Base-by-base conservation (phyloP, 35 echinoderm and acorn worm genomes). In the Ptychodera flava region DNA sequence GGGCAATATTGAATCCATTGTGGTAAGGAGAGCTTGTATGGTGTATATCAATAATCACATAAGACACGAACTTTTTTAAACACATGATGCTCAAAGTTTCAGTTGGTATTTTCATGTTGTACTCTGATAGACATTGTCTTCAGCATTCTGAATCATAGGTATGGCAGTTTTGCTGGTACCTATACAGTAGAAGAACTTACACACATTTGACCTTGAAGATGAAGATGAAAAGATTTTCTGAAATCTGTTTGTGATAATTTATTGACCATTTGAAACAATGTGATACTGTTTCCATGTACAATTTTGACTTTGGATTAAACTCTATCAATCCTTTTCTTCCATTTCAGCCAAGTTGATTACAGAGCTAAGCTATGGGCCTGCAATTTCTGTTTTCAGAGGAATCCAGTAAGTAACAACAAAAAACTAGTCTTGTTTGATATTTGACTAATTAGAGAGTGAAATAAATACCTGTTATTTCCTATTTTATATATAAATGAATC, bases 301-400 rank as follows among this genome's bases (percentile, higher is more conserved):
- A n/a, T n/a, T n/a, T n/a, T n/a, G n/a, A n/a, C n/a, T n/a, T n/a
- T n/a, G n/a, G n/a, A n/a, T n/a, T n/a, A n/a, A n/a, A n/a, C n/a
- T n/a, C n/a, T n/a, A n/a, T n/a, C n/a, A n/a, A 84, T 33, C 79
- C 14, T 37, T 85, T 1, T 35, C 84, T 87, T 31, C 93, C 77
- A 82, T 53, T 79, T 45, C 90, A 97, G 95, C 77, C 95, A 97
- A 93, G 92, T 97, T 77, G 95, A 97, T 53, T 97, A 93, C 87
- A 97, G 90, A 87, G 95, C 95, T 31, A 97, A 97, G 83, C 81
- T 97, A 77, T 97, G 95, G 95, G 91, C 93, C 36, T 97, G 95
- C 76, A 97, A 97, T 77, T 97, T 97, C 38, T 97, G 95, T 76
- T 97, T 97, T 79, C 95, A 97, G 38, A 93, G 95, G 89, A 97